Base-by-base conservation (phyloP, 2,888 invertebrate genomes). In the Syrista parreyssii region DNA sequence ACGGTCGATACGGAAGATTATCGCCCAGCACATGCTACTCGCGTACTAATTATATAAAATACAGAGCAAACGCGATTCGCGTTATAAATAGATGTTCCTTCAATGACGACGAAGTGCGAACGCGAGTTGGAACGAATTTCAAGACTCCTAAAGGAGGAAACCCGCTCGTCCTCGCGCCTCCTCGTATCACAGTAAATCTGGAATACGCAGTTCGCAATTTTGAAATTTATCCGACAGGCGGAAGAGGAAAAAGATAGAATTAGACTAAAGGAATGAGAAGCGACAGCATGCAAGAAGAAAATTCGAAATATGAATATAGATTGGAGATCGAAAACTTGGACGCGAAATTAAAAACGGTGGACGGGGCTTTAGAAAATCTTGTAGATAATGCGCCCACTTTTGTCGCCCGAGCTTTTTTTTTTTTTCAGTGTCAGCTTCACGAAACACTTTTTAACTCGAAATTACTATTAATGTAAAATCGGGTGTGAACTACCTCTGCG, bases 181-280 rank as follows among this genome's bases (percentile, higher is more conserved):
- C 23, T 55, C 55, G 23, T 2, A 23, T 55, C 55, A 15, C 23
- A 55, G 23, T 23, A 55, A 55, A 23, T 55, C 55, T 15, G 72
- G 78, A 79, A 78, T 82, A 79, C 68, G 74, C 79, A 82, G 81
- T 82, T 81, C 80, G 76, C 68, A 79, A 73, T 81, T 84, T 85
- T 82, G 74, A 84, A 81, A 84, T 83, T 84, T 83, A 84, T 84
- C 80, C 77, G 23, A 23, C 9, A 55, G 55, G 23, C 6, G 55
- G 23, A 23, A 55, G 55, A 55, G 55, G 23, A 55, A 9, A 23
- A 40, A 6, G 23, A 55, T 55, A 55, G 9, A 55, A 15, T 55
- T 6, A 23, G 0, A 55, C 23, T 9, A 9, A 23, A 23, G 23
- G 23, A 0, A 55, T 6, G 9, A 55, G 55, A 23, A 55, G 23